Evolutionary conservation across 2,113 vertebrate genomes (phyloP), one percentile per base, ranked within the genome.

Genomic region (Megaptera novaeangliae): DNA sequence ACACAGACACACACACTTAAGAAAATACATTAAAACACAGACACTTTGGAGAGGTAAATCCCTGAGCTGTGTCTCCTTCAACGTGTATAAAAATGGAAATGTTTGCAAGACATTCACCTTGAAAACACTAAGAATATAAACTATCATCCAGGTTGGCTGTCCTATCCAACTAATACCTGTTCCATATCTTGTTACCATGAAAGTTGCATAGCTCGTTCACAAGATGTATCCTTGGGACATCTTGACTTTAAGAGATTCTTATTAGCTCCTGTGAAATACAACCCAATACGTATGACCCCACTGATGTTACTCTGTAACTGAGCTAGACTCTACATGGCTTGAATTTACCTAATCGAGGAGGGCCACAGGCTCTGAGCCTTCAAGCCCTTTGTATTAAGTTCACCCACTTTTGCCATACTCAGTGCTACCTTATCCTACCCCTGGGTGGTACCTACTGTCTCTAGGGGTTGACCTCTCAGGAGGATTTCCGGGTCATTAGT

Each of bases 101-200:
- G 61, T 36, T 59, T 46, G 8, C 7, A 72, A 93, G 18, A 77
- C 18, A 17, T 61, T 66, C 55, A 63, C 36, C 13, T 77, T 81
- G 23, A 63, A 84, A 93, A 85, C 44, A 36, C 18, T 21, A 61
- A 49, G 31, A 84, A 64, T 44, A 49, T 34, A 64, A 69, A 27
- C 6, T 71, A 5, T 14, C 57, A 64, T 69, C 14, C 14, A 44
- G n/a, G 9, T 3, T 57, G 34, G 52, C n/a, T 68, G 11, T 83
- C 83, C 31, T 59, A 11, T 14, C 21, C 13, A 29, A 13, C 49
- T 49, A 83, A 66, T 39, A 18, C 36, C 88, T 75, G 44, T 46
- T 85, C 31, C 14, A 3, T 75, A n/a, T 95, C 59, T 86, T 68
- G 52, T 89, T 92, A 44, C 71, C 44, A 92, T 34, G 52, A 89